Percentiles rank a stretch among this genome's conserved stretches.
Conservation (phyloP, 2,113 vertebrate species). For the Triplophysa dalaica region DNA sequence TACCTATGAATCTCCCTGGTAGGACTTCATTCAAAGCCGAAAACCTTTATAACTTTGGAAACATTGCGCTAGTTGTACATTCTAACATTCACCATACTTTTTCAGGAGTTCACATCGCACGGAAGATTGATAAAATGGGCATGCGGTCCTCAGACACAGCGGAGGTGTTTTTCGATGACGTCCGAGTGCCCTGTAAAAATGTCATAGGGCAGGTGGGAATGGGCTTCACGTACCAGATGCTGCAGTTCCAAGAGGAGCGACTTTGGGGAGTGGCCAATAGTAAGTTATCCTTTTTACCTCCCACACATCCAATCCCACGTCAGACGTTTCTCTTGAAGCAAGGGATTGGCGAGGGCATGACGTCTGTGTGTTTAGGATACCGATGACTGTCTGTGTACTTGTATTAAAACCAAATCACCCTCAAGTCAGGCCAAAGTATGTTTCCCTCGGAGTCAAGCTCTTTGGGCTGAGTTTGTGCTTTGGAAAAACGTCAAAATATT, state of each 20-base stretch:
- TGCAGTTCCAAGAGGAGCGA: slow-evolving; percentile 85
- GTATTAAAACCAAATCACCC: not conserved
- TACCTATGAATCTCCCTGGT: slow-evolving; percentile 82
- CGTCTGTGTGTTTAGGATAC: not conserved
- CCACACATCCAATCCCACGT: not conserved
- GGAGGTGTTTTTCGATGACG: slow-evolving; percentile 84
- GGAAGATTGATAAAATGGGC: slow-evolving; percentile 82
- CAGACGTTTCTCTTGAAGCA: not conserved
- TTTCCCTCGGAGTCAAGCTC: not conserved
- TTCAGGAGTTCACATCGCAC: slow-evolving; percentile 78
- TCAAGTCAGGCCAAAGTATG: not conserved
- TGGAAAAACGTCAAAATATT: no score
- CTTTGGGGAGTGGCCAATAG: slow-evolving; percentile 77
- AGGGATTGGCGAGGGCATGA: not conserved
- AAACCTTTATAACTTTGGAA: not conserved
- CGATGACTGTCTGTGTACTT: not conserved
- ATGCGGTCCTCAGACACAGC: slow-evolving; percentile 84
- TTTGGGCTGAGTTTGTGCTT: no score
- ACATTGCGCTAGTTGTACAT: not conserved
- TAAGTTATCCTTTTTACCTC: slow-evolving; percentile 65
- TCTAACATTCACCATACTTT: not conserved
- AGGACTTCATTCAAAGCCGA: slow-evolving; percentile 37
- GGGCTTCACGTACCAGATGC: slow-evolving; percentile 87
- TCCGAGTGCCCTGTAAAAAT: slow-evolving; percentile 77
- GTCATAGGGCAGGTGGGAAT: slow-evolving; percentile 83